Conservation (phyloP, 1,140 invertebrate genomes). For the Colletes latitarsis region DNA sequence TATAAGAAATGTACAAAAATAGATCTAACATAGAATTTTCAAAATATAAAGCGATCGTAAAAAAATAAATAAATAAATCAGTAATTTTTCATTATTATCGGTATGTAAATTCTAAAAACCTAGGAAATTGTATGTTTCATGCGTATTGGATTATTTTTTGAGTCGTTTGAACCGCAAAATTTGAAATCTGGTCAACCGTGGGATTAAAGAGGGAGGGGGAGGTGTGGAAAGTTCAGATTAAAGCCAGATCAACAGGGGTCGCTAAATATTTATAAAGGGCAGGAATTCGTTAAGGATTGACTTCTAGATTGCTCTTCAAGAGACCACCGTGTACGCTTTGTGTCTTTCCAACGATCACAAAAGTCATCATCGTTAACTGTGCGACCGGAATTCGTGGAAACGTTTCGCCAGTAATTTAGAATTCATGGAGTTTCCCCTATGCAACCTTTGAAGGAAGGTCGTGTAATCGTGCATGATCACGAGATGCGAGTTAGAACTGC, state of each 20-base stretch:
- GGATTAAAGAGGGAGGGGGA: too few relatives aligned
- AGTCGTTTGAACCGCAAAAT: too few relatives aligned
- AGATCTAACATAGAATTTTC: too few relatives aligned
- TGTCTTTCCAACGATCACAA: not conserved
- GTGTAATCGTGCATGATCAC: not conserved
- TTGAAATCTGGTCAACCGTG: too few relatives aligned
- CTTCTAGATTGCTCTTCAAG: not conserved
- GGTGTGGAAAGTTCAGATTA: not conserved
- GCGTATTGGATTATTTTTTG: too few relatives aligned
- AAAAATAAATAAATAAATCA: too few relatives aligned
- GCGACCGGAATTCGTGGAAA: not conserved
- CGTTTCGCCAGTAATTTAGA: not conserved
- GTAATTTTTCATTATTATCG: too few relatives aligned
- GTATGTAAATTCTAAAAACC: too few relatives aligned
- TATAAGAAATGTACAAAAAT: too few relatives aligned
- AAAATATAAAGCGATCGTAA: too few relatives aligned
- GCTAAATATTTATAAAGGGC: conserved; percentile 21
- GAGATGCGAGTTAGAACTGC: not conserved
- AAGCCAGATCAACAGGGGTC: not conserved
- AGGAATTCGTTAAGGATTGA: not conserved
- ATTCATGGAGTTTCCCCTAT: not conserved
- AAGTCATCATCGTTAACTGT: conserved; percentile 3
- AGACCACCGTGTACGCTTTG: not conserved
- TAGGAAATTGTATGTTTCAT: too few relatives aligned
- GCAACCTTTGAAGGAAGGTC: not conserved